Conservation (phyloP, 2,113 vertebrate species). For the Chaetura pelagica region DNA sequence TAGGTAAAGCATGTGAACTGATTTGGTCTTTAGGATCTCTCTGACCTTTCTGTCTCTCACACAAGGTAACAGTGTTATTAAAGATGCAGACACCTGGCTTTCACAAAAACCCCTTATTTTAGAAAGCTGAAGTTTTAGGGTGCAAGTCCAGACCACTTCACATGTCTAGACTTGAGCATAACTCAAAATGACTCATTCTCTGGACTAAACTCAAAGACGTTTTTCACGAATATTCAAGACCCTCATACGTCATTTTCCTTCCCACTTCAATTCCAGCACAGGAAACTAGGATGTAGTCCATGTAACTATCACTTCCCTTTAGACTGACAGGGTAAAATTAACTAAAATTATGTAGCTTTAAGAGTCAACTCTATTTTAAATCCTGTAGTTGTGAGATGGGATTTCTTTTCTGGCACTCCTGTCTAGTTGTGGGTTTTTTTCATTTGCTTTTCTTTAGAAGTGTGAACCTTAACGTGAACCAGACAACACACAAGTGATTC, state of each 20-base stretch:
- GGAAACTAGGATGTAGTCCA: neutral
- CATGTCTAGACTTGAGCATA: neutral
- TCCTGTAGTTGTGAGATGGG: accelerated
- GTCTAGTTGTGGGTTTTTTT: neutral
- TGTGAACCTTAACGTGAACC: neutral
- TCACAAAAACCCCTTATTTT: neutral
- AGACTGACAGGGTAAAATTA: neutral
- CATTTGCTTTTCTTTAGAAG: neutral
- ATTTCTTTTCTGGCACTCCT: neutral
- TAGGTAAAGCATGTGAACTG: neutral
- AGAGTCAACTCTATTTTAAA: neutral
- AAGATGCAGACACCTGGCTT: neutral
- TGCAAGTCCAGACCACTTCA: neutral
- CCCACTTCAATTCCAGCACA: neutral
- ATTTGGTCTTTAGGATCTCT: neutral
- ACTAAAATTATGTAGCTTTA: neutral
- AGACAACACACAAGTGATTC: neutral
- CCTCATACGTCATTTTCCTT: neutral
- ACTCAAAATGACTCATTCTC: constrained; percentile 2
- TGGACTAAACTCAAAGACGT: constrained; percentile 5
- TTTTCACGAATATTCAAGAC: constrained; percentile 38
- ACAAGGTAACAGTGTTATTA: neutral
- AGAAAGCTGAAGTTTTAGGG: neutral
- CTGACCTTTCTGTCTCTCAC: neutral
- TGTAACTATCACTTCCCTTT: neutral